Evolutionary conservation across 2,797 vertebrate species (phyloP).

Genomic region (Ataeniobius toweri): DNA sequence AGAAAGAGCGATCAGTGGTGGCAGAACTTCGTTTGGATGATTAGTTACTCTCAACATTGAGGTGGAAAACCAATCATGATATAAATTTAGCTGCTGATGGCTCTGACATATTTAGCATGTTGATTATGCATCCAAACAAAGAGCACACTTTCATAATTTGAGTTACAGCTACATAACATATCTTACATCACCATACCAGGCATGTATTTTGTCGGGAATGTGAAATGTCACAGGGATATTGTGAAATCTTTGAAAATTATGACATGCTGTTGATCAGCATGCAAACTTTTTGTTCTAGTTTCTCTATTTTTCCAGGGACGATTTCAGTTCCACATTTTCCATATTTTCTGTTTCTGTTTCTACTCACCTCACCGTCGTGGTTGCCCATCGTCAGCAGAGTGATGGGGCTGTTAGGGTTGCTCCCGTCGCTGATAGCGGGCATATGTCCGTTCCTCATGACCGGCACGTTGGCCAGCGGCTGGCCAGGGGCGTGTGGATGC

Average conservation of each 20-base stretch:
- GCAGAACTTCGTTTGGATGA: constrained; percentile 65
- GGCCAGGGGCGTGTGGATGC: constrained; percentile 78
- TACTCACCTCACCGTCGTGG: constrained; percentile 85
- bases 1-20: constrained; percentile 54
- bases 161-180: constrained; percentile 9
- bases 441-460: constrained; percentile 84
- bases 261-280: neutral
- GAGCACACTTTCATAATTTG: constrained; percentile 27
- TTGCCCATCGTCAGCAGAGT: constrained; percentile 85
- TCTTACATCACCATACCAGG: constrained; percentile 10
- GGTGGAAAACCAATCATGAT: constrained; percentile 27
- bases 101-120: neutral
- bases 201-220: constrained; percentile 8
- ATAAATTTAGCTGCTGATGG: neutral
- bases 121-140: constrained; percentile 42
- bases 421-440: constrained; percentile 76
- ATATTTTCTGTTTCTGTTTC: neutral
- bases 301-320: constrained; percentile 10
- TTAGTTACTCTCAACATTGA: constrained; percentile 30
- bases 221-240: constrained; percentile 36
- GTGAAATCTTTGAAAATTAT: constrained; percentile 41
- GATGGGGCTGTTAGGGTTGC: constrained; percentile 81
- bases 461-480: constrained; percentile 76
- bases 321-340: constrained; percentile 61
- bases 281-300: constrained; percentile 31